Base-by-base conservation (phyloP, 2,888 invertebrate genomes). In the Marasmarcha lunaedactyla region DNA sequence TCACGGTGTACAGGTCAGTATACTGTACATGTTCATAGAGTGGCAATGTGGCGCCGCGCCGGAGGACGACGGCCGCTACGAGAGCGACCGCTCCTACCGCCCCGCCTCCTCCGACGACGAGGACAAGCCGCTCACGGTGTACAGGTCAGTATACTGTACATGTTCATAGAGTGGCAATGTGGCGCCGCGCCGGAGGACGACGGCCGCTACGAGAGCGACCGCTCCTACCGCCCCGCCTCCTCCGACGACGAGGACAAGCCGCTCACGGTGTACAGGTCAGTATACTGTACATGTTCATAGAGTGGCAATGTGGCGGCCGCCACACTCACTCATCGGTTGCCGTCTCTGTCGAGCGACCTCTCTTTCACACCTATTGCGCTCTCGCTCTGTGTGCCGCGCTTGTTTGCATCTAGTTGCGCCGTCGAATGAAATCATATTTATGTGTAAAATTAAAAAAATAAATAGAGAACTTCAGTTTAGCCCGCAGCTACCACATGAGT, bases 81-180 rank as follows among this genome's bases (percentile, higher is more conserved):
- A 71, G 66, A 76, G 83, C 0, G 83, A 83, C 63, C 68, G 62
- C 50, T 77, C 76, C 13, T 84, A 78, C 66, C 67, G 55, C 11
- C 79, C 76, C 57, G 58, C 67, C 40, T 71, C 64, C 59, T 59
- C 62, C 12, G 79, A 81, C 51, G 79, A 77, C 49, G 20, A 20
- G 4, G 78, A 79, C 55, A 64, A 65, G 42, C 79, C 79, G 42
- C 66, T 79, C 11, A 56, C 62, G 12, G 51, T 62, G 1, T 72
- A 73, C 57, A 58, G 77, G 63, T 57, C 3, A 20, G 20, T 20
- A 20, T 20, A 5, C 7, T 20, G 3, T 5, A 35, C 12, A 10
- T 33, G 0, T 1, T 2, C 5, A 33, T 39, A 42, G 11, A 47
- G 46, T 11, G 46, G 42, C 1, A 37, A 36, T 13, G 38, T 37